Evolutionary conservation across 2,113 vertebrate species (phyloP).

Genomic region (Ifrita kowaldi): DNA sequence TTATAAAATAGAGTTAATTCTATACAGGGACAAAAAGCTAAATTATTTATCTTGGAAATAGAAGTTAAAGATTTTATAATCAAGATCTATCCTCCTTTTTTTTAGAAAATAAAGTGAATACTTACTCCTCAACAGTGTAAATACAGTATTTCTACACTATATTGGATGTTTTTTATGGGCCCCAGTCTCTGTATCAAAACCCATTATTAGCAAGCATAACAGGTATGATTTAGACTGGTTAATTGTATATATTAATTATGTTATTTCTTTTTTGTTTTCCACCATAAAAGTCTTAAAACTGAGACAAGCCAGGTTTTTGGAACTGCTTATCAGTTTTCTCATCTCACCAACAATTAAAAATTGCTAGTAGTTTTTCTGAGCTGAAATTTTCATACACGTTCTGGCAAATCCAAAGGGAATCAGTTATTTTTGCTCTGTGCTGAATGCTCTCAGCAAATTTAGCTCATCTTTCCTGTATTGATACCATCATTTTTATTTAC

Average conservation of each 20-base stretch:
- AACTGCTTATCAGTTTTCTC: background rate
- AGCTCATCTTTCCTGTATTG: background rate
- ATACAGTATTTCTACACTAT: background rate
- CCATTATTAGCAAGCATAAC: background rate
- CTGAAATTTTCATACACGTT: background rate
- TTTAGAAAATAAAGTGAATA: background rate
- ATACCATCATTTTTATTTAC: background rate
- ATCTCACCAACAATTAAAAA: background rate
- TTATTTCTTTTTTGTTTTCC: background rate
- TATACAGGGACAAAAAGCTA: background rate
- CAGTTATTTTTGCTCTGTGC: background rate
- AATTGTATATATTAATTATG: background rate
- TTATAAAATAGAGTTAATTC: background rate
- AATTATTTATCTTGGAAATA: background rate
- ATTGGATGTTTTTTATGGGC: background rate
- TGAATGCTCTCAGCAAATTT: background rate
- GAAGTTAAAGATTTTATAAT: background rate
- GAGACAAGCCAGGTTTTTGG: background rate
- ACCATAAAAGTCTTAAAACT: background rate
- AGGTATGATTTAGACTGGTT: background rate
- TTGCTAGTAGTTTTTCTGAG: background rate
- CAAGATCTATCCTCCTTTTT: background rate
- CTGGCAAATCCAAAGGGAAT: background rate
- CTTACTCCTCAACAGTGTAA: background rate
- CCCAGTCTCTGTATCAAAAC: background rate